Evolutionary conservation across 53 echinoderm and acorn worm species (phyloP).

Genomic region (Holothuria leucospilota): DNA sequence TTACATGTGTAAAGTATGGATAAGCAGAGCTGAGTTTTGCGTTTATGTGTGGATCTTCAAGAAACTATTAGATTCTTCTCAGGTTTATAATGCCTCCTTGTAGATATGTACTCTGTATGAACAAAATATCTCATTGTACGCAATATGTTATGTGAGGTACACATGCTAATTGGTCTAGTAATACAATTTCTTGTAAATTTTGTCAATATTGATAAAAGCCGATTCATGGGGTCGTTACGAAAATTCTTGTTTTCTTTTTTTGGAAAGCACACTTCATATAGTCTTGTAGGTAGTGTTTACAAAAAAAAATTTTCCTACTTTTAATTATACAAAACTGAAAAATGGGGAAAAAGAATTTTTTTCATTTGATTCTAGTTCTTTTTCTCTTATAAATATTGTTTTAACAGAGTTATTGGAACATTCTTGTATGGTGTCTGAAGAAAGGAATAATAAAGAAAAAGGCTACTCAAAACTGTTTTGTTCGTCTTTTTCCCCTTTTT

Average conservation of each 20-base stretch:
- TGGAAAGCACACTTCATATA: conserved; percentile 44
- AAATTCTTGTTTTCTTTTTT: conserved; percentile 25
- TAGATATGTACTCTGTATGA: conserved; percentile 38
- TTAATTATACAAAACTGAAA: conserved; percentile 46
- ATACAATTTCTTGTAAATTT: neutral
- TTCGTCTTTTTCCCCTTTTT: too few species aligned
- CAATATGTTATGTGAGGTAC: conserved; percentile 44
- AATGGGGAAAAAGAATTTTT: conserved; percentile 28
- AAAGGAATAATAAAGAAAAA: too few species aligned
- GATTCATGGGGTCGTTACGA: conserved; percentile 26
- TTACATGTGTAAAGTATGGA: too few species aligned
- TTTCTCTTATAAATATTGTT: conserved; percentile 57
- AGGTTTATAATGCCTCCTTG: conserved; percentile 45
- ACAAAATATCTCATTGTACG: conserved; percentile 35
- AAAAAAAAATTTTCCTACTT: conserved; percentile 30
- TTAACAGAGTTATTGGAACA: conserved; percentile 56
- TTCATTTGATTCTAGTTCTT: conserved; percentile 42
- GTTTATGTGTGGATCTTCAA: conserved; percentile 30
- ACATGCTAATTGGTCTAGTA: conserved; percentile 43
- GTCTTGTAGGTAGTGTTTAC: conserved; percentile 52
- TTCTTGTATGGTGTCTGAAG: conserved; percentile 53
- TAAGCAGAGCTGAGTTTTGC: neutral
- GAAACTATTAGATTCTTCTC: conserved; percentile 6
- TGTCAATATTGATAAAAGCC: conserved; percentile 17
- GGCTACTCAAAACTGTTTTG: too few species aligned